phyloP scores from a whole-genome alignment of 1,140 invertebrate species.

The Zaprionus tsacasi region DNA sequence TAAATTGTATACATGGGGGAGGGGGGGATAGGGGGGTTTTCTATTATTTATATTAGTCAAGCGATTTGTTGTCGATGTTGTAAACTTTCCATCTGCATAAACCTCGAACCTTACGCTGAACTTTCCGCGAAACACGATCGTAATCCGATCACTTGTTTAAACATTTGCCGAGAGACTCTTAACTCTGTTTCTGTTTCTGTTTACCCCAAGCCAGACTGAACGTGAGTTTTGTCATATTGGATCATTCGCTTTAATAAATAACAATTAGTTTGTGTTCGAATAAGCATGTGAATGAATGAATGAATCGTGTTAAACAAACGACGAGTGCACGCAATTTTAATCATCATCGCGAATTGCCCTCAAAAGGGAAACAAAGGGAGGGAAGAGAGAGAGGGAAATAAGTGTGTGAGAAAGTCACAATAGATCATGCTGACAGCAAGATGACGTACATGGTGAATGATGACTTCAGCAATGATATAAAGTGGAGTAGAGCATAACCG shows the following conservation, averaged over 20 bases:
- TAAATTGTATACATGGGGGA: not conserved
- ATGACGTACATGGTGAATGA: not conserved
- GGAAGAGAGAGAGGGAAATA: not conserved
- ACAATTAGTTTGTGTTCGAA: slow-evolving; percentile 25
- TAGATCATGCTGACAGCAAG: not conserved
- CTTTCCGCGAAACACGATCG: not conserved
- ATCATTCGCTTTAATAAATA: not conserved
- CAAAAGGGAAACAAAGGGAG: slow-evolving; percentile 1
- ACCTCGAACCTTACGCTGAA: slow-evolving; percentile 16
- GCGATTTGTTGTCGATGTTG: slow-evolving; percentile 54
- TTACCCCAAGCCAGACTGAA: not conserved
- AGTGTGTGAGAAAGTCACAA: not conserved
- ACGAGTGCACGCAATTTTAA: slow-evolving; percentile 43
- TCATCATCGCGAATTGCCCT: slow-evolving; percentile 43
- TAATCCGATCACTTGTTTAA: slow-evolving; percentile 20
- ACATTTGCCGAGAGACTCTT: not conserved
- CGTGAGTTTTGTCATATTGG: not conserved
- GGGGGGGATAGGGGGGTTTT: too few relatives aligned
- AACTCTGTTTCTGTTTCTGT: not conserved
- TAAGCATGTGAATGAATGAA: slow-evolving; percentile 67
- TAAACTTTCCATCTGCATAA: slow-evolving; percentile 61
- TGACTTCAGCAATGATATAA: not conserved
- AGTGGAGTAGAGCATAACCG: slow-evolving; percentile 3
- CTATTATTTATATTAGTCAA: slow-evolving; percentile 49
- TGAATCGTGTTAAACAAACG: slow-evolving; percentile 43